Conservation (phyloP, 2,797 vertebrate genomes). For the Thunnus albacares region DNA sequence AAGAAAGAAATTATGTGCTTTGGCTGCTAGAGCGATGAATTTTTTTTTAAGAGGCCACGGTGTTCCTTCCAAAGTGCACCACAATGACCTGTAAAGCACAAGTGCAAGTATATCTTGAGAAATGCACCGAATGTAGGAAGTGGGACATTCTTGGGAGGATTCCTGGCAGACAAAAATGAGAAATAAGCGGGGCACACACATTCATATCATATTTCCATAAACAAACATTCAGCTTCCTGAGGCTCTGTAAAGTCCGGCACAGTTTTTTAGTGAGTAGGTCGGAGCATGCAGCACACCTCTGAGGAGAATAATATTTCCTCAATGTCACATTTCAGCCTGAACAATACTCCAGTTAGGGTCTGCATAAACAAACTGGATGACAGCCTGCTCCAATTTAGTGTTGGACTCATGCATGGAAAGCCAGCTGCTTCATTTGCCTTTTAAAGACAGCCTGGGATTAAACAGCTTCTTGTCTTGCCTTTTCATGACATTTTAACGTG, state of each 20-base stretch:
- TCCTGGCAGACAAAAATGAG: constrained; percentile 67
- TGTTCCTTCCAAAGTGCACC: constrained; percentile 10
- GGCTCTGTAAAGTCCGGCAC: constrained; percentile 50
- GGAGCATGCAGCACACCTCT: constrained; percentile 22
- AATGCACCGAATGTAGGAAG: constrained; percentile 41
- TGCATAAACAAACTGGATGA: constrained; percentile 25
- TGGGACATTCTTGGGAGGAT: constrained; percentile 57
- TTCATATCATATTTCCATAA: constrained; percentile 82
- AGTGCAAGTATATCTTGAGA: constrained; percentile 12
- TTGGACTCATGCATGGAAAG: constrained; percentile 13
- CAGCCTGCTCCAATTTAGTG: constrained; percentile 8
- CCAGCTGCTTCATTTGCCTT: neutral
- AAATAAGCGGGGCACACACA: constrained; percentile 57
- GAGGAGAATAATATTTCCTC: constrained; percentile 22
- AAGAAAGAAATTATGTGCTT: neutral
- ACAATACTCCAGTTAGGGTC: constrained; percentile 11
- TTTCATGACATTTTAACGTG: neutral
- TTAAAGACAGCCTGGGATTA: neutral
- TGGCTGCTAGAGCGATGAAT: neutral
- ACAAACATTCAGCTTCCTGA: constrained; percentile 79
- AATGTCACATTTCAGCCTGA: constrained; percentile 22
- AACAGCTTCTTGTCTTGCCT: neutral
- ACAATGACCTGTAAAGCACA: constrained; percentile 24
- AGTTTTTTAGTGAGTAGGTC: constrained; percentile 21
- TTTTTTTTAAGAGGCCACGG: neutral